These are phyloP conservation scores for Macaca nemestrina DNA, from an alignment of 2,113 vertebrate species.

Conservation along the genomic window DNA sequence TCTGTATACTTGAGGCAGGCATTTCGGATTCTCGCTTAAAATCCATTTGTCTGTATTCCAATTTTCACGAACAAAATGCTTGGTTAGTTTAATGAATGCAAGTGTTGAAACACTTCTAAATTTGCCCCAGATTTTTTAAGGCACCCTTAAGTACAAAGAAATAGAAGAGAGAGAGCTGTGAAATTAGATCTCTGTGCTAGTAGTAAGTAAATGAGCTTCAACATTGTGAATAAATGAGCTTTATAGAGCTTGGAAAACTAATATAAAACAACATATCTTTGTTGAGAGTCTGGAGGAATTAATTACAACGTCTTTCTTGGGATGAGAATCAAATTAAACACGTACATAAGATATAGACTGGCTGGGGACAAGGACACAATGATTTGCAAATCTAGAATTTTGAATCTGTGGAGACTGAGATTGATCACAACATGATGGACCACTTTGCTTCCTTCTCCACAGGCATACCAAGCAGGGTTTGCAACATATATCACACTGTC, in stretches of 20 bases:
- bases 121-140: slow-evolving; percentile 1
- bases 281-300: neutral
- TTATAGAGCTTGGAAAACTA: neutral
- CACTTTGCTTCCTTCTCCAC: neutral
- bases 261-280: neutral
- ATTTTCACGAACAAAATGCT: slow-evolving; percentile 55
- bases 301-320: neutral
- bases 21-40: slow-evolving; percentile 21
- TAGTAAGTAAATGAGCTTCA: slow-evolving; percentile 3
- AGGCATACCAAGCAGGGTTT: neutral
- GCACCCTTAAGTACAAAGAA: neutral
- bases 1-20: slow-evolving; percentile 18
- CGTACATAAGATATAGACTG: neutral
- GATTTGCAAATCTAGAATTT: neutral
- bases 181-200: neutral
- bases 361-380: neutral
- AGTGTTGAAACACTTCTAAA: slow-evolving; percentile 51
- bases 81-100: slow-evolving; percentile 25
- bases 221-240: neutral
- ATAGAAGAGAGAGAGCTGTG: neutral
- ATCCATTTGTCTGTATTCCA: slow-evolving; percentile 36
- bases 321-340: neutral
- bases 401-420: neutral
- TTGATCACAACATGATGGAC: neutral
- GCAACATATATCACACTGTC: neutral